These are phyloP conservation scores for Zonitis immaculata DNA, from an alignment of 2,888 invertebrate genomes.

Conservation along the genomic window DNA sequence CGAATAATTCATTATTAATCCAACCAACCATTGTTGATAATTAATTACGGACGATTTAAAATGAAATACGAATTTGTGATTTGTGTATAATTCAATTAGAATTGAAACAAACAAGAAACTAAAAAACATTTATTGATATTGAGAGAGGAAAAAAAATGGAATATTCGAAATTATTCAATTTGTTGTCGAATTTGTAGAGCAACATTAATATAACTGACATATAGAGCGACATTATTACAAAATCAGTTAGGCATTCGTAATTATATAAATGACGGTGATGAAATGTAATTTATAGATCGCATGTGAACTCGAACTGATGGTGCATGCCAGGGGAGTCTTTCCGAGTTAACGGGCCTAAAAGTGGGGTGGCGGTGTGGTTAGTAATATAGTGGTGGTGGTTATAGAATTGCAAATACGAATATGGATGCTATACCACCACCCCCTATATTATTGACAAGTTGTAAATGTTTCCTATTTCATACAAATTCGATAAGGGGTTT, in stretches of 20 bases:
- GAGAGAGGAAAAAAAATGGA: too few relatives aligned
- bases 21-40: not conserved
- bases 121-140: too few relatives aligned
- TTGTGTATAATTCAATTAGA: too few relatives aligned
- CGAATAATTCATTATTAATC: not conserved
- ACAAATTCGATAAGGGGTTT: conserved; percentile 23
- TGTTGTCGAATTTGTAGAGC: not conserved
- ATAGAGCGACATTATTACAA: conserved; percentile 7
- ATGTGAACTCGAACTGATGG: conserved; percentile 9
- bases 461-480: conserved; percentile 17
- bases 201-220: conserved; percentile 1
- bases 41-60: not conserved
- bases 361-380: not conserved
- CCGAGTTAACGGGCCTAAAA: not conserved
- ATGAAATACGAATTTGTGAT: not conserved
- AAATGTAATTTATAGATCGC: conserved; percentile 15
- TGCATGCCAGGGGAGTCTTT: conserved; percentile 4
- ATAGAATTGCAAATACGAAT: conserved; percentile 1
- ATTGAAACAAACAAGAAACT: too few relatives aligned
- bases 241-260: conserved; percentile 12
- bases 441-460: conserved; percentile 21
- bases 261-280: conserved; percentile 13
- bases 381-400: not conserved
- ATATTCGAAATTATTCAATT: too few relatives aligned
- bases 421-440: not conserved